Base-by-base conservation (phyloP, 1,140 invertebrate species). In the Prorops nasuta region DNA sequence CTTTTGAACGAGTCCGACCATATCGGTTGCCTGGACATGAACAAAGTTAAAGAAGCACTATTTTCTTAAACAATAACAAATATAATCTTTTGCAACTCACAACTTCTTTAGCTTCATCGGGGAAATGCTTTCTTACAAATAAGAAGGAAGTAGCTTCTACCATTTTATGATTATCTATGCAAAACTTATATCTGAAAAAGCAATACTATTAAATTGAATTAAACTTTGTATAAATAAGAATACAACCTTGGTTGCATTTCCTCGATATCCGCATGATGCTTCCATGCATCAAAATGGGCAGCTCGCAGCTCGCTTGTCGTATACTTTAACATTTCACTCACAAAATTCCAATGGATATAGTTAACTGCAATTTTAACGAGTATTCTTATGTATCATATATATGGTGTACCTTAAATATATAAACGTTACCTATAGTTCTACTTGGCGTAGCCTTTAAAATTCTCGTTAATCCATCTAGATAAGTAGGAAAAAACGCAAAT, bases 341-440 rank as follows among this genome's bases (percentile, higher is more conserved):
- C 12, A 28, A 58, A 51, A 12, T 53, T 47, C 59, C 59, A 61
- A 35, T 61, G 59, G 2, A 61, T 2, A 24, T 61, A 61, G 37
- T 58, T 61, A 2, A 61, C 59, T 61, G 38, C 1, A 41, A 47
- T 15, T 3, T 1, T 19, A 44, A 35, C 4, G 1, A 36, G 22
- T 17, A 22, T 46, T 46, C 38, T 31, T n/a, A n/a, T n/a, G n/a
- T n/a, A n/a, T n/a, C n/a, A n/a, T n/a, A n/a, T n/a, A n/a, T n/a
- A n/a, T n/a, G n/a, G n/a, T n/a, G n/a, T n/a, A n/a, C n/a, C n/a
- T n/a, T n/a, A n/a, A n/a, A n/a, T n/a, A n/a, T n/a, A n/a, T n/a
- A n/a, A n/a, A n/a, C n/a, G n/a, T n/a, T n/a, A n/a, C n/a, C n/a
- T n/a, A n/a, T n/a, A n/a, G n/a, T n/a, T n/a, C n/a, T n/a, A n/a